These are phyloP conservation scores for Passer montanus DNA, from an alignment of 2,113 vertebrate genomes.

Conservation along the genomic window DNA sequence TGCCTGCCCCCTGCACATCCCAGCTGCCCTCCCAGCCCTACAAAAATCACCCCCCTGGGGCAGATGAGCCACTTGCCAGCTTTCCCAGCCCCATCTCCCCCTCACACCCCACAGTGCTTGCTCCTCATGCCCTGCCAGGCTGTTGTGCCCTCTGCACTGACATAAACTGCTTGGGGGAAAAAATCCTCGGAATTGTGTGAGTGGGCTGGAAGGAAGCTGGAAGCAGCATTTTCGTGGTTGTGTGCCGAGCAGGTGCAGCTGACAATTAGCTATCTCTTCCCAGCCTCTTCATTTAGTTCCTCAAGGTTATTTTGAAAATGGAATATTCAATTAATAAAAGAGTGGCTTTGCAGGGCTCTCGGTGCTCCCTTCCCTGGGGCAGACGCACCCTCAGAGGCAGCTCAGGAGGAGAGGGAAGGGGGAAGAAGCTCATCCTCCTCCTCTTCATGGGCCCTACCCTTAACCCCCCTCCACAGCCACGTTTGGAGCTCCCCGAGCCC, in stretches of 20 bases:
- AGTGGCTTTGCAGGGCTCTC: conserved; percentile 42
- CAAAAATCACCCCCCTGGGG: rapidly evolving
- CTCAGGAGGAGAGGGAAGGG: not conserved
- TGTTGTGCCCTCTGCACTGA: conserved; percentile 28
- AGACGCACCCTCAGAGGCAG: not conserved
- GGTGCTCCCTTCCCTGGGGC: not conserved
- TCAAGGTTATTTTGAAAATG: conserved; percentile 70
- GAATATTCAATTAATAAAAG: conserved; percentile 66
- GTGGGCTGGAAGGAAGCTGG: conserved; percentile 59
- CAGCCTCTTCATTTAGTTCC: conserved; percentile 66
- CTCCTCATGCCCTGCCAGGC: not conserved
- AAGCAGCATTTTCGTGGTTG: conserved; percentile 21
- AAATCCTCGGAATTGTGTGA: not conserved
- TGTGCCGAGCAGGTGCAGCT: conserved; percentile 57
- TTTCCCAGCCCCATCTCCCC: not conserved
- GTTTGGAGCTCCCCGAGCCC: not conserved
- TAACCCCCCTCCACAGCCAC: not conserved
- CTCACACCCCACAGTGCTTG: rapidly evolving
- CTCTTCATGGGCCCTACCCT: not conserved
- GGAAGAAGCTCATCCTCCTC: not conserved
- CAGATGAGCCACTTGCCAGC: not conserved
- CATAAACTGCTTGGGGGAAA: not conserved
- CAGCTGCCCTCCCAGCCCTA: not conserved
- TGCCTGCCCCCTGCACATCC: not conserved
- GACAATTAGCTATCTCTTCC: conserved; percentile 66